Base-by-base conservation (phyloP, 2,888 invertebrate genomes). In the Steromphala cineraria region DNA sequence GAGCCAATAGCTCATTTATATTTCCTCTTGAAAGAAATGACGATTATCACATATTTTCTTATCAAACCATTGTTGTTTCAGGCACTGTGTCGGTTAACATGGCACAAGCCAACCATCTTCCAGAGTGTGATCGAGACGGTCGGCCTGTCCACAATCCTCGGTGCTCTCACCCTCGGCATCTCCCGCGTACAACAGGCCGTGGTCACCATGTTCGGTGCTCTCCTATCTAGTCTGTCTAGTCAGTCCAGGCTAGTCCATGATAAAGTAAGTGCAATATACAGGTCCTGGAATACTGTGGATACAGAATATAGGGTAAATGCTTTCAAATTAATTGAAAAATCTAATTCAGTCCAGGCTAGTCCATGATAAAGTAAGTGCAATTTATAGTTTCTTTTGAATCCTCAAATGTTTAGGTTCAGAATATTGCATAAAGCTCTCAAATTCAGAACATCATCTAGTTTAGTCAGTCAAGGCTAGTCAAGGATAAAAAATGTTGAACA, bases 81-180 rank as follows among this genome's bases (percentile, higher is more conserved):
- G 93, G 93, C 93, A 3, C 83, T 93, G 80, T 91, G 91, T 80
- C 85, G 92, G 24, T 87, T 93, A 40, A 91, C 93, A 0, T 89
- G 89, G 77, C 92, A 92, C 81, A 90, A 88, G 36, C 87, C 91
- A 8, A 81, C 84, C 40, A 89, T 93, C 71, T 93, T 93, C 83
- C 92, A 92, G 83, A 91, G 89, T 80, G 90, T 93, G 5, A 89
- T 93, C 36, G 93, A 93, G 81, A 93, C 93, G 40, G 92, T 92
- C 2, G 93, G 93, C 8, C 83, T 92, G 53, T 89, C 90, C 4
- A 89, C 91, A 8, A 84, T 93, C 13, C 84, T 93, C 71, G 88
- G 89, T 17, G 90, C 92, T 0, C 84, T 93, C 74, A 89, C 90
- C 5, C 86, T 89, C 75, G 92, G 91, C 24, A 91, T 92, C 62